Percentiles rank a stretch among this genome's conserved stretches.
Evolutionary conservation across 2,113 vertebrate genomes (phyloP).

Genomic region (Rhynchomys soricoides): DNA sequence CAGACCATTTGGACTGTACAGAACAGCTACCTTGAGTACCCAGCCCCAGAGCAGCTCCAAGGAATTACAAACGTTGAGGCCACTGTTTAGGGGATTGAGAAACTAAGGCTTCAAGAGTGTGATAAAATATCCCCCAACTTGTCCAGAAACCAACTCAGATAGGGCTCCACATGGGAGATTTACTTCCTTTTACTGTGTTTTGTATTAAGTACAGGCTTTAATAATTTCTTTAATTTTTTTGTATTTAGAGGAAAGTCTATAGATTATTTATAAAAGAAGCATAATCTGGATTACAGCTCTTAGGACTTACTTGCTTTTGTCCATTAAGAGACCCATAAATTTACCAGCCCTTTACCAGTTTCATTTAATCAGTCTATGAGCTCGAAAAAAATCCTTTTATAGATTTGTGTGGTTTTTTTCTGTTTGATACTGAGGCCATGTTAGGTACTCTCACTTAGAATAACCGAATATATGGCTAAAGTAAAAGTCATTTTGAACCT

Average conservation of each 20-base stretch:
- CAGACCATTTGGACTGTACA: conserved; percentile 94
- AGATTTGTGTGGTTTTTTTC: conserved; percentile 60
- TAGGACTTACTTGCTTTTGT: conserved; percentile 88
- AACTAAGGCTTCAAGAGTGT: conserved; percentile 46
- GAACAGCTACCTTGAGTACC: conserved; percentile 90
- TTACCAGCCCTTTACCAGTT: conserved; percentile 67
- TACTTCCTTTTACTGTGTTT: conserved; percentile 71
- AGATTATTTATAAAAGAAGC: conserved; percentile 90
- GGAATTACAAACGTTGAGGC: conserved; percentile 43
- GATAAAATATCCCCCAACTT: conserved; percentile 7
- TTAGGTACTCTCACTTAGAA: conserved; percentile 37
- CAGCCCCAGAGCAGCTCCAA: conserved; percentile 55
- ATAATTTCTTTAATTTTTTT: conserved; percentile 84
- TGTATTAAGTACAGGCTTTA: conserved; percentile 82
- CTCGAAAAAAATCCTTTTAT: conserved; percentile 52
- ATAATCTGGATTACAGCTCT: conserved; percentile 75
- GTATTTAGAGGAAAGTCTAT: conserved; percentile 87
- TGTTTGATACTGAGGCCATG: conserved; percentile 40
- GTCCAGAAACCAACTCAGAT: conserved; percentile 40
- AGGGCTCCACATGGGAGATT: conserved; percentile 64
- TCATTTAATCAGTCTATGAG: conserved; percentile 74
- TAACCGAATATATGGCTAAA: conserved; percentile 52
- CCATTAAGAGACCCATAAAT: conserved; percentile 84
- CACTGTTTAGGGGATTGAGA: conserved; percentile 27
- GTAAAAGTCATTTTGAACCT: conserved; percentile 53